Evolutionary conservation across 1,140 invertebrate genomes (phyloP).

Genomic region (Drosophila aff.): DNA sequence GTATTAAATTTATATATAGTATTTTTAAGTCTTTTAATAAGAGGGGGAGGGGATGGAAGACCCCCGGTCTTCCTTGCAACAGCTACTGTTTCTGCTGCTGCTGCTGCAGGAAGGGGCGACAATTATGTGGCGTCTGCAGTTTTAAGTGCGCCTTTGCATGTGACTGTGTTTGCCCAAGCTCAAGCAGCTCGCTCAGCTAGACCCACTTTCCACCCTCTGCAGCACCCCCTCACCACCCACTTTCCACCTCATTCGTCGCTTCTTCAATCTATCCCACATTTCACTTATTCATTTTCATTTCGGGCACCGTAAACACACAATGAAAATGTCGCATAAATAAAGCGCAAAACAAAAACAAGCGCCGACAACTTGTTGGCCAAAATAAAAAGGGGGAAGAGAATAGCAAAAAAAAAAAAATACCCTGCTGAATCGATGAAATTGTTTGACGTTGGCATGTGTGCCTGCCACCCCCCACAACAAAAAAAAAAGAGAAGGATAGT

Average conservation of each 20-base stretch:
- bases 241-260: conserved; percentile 5
- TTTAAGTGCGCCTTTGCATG: conserved; percentile 82
- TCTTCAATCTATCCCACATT: conserved; percentile 54
- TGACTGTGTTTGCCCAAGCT: conserved; percentile 64
- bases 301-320: conserved; percentile 70
- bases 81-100: conserved; percentile 10
- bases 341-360: conserved; percentile 39
- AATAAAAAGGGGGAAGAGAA: background rate
- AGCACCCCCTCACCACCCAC: background rate
- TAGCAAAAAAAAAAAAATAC: background rate
- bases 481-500: background rate
- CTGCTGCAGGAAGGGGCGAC: conserved; percentile 46
- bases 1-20: too few relatives aligned
- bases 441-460: conserved; percentile 64
- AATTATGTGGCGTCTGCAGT: conserved; percentile 82
- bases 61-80: background rate
- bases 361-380: conserved; percentile 72
- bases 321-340: conserved; percentile 82
- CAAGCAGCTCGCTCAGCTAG: conserved; percentile 21
- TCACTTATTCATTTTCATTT: conserved; percentile 58
- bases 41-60: too few relatives aligned
- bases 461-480: conserved; percentile 19
- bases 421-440: conserved; percentile 74
- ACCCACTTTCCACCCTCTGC: background rate
- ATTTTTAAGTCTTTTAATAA: too few relatives aligned